Evolutionary conservation across 2,888 invertebrate species (phyloP), one percentile per base, ranked within the genome.

Genomic region (Nemapogon koenigi): DNA sequence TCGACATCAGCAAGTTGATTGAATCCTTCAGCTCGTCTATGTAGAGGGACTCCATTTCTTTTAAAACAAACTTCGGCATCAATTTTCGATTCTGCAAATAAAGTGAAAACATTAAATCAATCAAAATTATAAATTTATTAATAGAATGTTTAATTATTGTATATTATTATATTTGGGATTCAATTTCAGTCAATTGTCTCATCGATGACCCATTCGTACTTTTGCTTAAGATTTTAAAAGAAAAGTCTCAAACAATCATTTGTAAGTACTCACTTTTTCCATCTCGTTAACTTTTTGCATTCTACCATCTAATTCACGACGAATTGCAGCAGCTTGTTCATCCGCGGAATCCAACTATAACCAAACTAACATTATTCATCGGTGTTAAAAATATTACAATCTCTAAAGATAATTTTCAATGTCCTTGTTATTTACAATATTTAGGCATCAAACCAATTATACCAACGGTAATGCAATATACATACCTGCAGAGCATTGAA

Each of bases 31-130:
- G 81, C 78, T 99, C 99, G 82, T 99, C 99, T 59, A 98, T 91
- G 82, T 97, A 99, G 59, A 99, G 85, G 38, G 95, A 94, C 81
- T 99, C 99, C 99, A 99, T 99, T 82, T 99, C 99, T 85, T 99
- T 99, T 53, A 99, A 86, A 47, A 99, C 97, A 83, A 99, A 99
- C 82, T 95, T 97, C 51, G 99, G 99, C 94, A 97, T 95, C 59
- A 97, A 76, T 79, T 96, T 95, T 53, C 95, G 90, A 72, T 97
- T 96, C 92, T 94, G 70, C 22, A 49, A 47, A 16, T 35, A 17
- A 4, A 28, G 11, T 6, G 7, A n/a, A 28, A 6, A 28, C 11
- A 28, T 22, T 6, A 7, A 8, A 22, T 7, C 8, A 7, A 8
- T 22, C 6, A 22, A 8, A 22, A 22, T n/a, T 28, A 28, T 6